Percentiles rank a stretch among this genome's conserved stretches.
These are phyloP conservation scores for Nasonia longicornis DNA, from an alignment of 1,140 invertebrate species.

Conservation along the genomic window DNA sequence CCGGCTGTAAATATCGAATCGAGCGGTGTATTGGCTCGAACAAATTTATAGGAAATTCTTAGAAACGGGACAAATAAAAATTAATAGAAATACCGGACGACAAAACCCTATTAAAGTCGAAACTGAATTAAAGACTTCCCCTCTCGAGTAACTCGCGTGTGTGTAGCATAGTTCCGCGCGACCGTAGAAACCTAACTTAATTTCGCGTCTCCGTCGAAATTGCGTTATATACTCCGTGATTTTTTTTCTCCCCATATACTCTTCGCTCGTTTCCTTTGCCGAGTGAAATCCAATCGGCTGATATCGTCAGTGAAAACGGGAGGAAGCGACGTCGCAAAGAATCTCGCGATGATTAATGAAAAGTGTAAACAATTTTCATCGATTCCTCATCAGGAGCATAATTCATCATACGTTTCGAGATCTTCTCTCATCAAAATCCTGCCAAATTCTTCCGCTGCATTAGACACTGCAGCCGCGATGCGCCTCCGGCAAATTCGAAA, in stretches of 20 bases:
- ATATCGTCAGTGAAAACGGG: no score
- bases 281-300: neutral
- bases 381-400: no score
- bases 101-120: neutral
- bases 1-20: no score
- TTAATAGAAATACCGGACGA: neutral
- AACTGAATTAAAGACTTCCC: neutral
- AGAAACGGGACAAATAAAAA: neutral
- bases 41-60: no score
- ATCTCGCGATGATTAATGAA: neutral
- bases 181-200: constrained; percentile 4
- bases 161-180: neutral
- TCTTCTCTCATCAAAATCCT: neutral
- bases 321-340: no score
- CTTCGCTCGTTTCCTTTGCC: neutral
- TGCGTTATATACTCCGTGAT: neutral
- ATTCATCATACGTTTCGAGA: no score
- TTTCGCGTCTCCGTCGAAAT: neutral
- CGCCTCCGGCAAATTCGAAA: neutral
- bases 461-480: neutral
- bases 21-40: no score
- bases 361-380: neutral
- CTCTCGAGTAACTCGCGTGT: neutral
- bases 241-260: neutral
- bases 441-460: neutral